These are phyloP conservation scores for Isotomurus palustris DNA, from an alignment of 2,888 invertebrate genomes.

Conservation along the genomic window DNA sequence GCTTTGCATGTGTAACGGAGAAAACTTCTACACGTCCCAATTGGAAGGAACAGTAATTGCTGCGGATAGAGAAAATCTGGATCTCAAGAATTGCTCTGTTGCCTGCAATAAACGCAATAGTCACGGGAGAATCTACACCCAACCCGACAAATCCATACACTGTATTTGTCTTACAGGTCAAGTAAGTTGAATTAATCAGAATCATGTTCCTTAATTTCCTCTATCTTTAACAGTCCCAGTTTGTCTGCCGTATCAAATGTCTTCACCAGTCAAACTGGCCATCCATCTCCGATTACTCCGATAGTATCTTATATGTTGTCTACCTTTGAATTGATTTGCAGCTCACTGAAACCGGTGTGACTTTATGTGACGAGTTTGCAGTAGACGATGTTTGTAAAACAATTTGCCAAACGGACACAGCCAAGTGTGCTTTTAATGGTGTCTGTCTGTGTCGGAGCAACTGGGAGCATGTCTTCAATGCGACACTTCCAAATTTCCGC, in stretches of 20 bases:
- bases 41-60: conserved; percentile 20
- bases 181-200: no score
- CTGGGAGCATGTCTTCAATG: conserved; percentile 16
- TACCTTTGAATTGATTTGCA: conserved; percentile 2
- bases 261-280: not conserved
- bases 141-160: conserved; percentile 8
- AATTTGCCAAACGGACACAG: conserved; percentile 16
- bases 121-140: conserved; percentile 24
- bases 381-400: conserved; percentile 21
- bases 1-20: conserved; percentile 27
- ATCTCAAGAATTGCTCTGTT: conserved; percentile 22
- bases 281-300: no score
- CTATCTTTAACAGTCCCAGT: no score
- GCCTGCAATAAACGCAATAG: conserved; percentile 25
- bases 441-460: conserved; percentile 23
- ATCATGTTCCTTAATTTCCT: no score
- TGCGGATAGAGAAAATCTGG: conserved; percentile 14
- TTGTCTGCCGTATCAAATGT: no score
- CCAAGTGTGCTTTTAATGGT: conserved; percentile 29
- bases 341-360: conserved; percentile 25
- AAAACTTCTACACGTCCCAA: conserved; percentile 25
- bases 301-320: no score
- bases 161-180: conserved; percentile 27
- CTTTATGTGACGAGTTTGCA: conserved; percentile 29
- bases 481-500: conserved; percentile 6